Evolutionary conservation across 2,113 vertebrate genomes (phyloP).

Genomic region (Falco punctatus): DNA sequence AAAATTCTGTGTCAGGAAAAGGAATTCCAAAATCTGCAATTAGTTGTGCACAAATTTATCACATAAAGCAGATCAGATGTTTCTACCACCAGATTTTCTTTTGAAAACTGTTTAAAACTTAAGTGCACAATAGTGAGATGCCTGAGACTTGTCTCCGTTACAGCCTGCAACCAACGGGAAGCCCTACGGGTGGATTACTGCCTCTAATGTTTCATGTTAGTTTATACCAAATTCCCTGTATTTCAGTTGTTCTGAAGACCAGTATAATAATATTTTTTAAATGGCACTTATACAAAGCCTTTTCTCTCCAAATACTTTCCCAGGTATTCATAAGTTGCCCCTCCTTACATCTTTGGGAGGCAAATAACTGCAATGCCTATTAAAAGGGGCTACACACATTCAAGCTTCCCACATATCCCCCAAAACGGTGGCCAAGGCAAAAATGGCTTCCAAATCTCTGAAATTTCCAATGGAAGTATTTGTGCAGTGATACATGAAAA

Average conservation of each 20-base stretch:
- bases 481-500: background rate
- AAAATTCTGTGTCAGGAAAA: conserved; percentile 3
- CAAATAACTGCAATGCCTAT: background rate
- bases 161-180: background rate
- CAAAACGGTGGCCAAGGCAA: background rate
- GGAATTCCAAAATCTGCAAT: background rate
- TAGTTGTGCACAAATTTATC: background rate
- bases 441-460: background rate
- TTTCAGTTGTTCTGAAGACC: background rate
- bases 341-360: background rate
- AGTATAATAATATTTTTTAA: background rate
- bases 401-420: background rate
- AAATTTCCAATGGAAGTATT: background rate
- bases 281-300: background rate
- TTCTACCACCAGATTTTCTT: background rate
- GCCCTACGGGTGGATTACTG: background rate
- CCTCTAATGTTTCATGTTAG: background rate
- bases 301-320: background rate
- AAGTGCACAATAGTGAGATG: background rate
- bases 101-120: conserved; percentile 25
- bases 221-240: background rate
- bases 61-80: background rate
- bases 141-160: background rate
- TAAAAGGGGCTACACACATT: background rate
- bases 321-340: background rate